Evolutionary conservation across 2,797 vertebrate genomes (phyloP), one percentile per base, ranked within the genome.

Genomic region (Smutsia temminckii): DNA sequence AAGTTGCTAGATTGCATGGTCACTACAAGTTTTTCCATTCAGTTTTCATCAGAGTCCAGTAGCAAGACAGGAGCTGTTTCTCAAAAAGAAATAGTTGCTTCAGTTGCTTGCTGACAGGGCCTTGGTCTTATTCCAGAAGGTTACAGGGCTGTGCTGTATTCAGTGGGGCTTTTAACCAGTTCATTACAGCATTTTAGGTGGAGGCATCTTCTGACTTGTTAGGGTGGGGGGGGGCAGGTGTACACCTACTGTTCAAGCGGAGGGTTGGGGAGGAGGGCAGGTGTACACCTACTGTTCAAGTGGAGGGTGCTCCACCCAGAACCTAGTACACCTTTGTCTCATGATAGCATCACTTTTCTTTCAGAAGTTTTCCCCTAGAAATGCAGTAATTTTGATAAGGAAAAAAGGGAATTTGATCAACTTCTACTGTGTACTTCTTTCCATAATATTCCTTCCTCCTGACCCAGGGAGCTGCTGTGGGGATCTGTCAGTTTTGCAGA

Each of bases 1-100:
- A 63, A 77, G 13, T 32, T 77, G 21, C 37, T 57, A 51, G 69
- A 64, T 61, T 84, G 20, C 20, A 20, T 74, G 55, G 23, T 72
- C 77, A 61, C 69, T 63, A 27, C 57, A 66, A 74, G 29, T 27
- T 72, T 68, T 90, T 87, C 37, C 77, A 18, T 55, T 64, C 53
- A 34, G 12, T 89, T 64, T 92, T 77, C 46, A 78, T 49, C 40
- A 27, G 29, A 46, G 53, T 57, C 55, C 17, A 49, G 37, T n/a
- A 85, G 42, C 66, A 61, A 74, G 42, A 34, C 51, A 51, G n/a
- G 78, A 91, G 14, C 68, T 87, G 10, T 87, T 83, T 87, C 57
- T 87, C 51, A 49, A 51, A 89, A 79, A 21, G 57, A 83, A 94
- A 71, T 32, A 17, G 11, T 87, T 94, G 59, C 34, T 94, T 93